Percentiles rank a stretch among this genome's conserved stretches.
These are phyloP conservation scores for Premnoplex brunnescens DNA, from an alignment of 2,797 vertebrate species.

Conservation along the genomic window DNA sequence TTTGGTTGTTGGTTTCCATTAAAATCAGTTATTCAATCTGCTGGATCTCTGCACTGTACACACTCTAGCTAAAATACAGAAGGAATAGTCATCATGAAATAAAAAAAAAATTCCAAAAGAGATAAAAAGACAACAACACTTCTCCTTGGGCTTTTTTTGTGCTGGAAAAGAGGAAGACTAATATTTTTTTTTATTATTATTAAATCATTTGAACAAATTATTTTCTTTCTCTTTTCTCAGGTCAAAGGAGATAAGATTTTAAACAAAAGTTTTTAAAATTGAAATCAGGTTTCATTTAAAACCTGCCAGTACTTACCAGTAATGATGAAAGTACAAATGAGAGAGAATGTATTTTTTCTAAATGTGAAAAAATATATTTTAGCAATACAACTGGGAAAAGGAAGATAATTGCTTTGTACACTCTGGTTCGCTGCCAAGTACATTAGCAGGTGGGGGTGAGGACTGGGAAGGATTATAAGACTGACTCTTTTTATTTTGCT, in stretches of 20 bases:
- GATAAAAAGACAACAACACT: neutral
- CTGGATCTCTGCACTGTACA: neutral
- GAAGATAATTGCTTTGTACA: neutral
- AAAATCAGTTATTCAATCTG: neutral
- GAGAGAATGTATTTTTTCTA: neutral
- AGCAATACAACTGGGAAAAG: neutral
- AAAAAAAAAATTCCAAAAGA: neutral
- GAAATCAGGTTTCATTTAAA: neutral
- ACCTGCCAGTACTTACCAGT: neutral
- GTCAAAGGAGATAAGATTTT: neutral
- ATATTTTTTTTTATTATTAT: neutral
- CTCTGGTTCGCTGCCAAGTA: neutral
- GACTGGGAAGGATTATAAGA: neutral
- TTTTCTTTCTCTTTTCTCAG: neutral
- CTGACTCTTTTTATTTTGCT: neutral
- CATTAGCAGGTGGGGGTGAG: neutral
- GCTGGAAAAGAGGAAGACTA: neutral
- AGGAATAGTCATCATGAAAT: neutral
- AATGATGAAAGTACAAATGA: neutral
- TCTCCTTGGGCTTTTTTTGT: neutral
- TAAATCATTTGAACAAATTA: neutral
- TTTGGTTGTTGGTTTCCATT: neutral
- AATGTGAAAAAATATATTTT: neutral
- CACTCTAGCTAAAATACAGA: neutral
- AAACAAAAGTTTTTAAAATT: neutral